Conservation (phyloP, 2,797 vertebrate genomes). For the Nannoperca obscura region DNA sequence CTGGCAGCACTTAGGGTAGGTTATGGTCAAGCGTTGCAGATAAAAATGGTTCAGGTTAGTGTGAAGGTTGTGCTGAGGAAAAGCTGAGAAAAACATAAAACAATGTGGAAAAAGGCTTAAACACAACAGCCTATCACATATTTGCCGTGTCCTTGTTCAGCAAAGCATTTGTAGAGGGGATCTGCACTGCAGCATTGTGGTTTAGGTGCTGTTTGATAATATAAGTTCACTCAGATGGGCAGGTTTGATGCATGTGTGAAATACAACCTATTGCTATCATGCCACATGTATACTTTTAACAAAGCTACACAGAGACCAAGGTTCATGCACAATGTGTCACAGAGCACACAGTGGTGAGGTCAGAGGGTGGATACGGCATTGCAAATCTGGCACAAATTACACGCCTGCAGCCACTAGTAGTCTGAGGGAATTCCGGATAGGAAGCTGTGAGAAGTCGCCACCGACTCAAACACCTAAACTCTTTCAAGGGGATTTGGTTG, state of each 20-base stretch:
- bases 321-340: constrained; percentile 43
- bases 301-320: constrained; percentile 20
- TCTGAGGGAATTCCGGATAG: constrained; percentile 80
- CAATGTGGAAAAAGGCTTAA: not conserved
- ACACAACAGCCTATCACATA: not conserved
- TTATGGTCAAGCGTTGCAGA: not conserved
- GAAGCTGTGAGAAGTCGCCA: constrained; percentile 74
- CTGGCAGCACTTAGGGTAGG: not conserved
- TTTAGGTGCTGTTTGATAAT: not conserved
- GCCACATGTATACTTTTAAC: constrained; percentile 37
- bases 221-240: not conserved
- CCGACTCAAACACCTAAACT: constrained; percentile 59
- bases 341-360: constrained; percentile 47
- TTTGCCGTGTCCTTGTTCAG: not conserved
- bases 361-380: constrained; percentile 65
- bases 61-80: not conserved
- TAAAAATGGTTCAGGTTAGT: not conserved
- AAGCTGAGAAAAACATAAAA: not conserved
- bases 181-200: not conserved
- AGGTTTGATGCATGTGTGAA: constrained; percentile 22
- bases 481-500: constrained; percentile 63
- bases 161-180: not conserved
- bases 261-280: constrained; percentile 24
- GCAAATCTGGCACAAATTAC: constrained; percentile 83
- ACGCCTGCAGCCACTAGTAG: constrained; percentile 72